phyloP scores from a whole-genome alignment of 2,888 invertebrate genomes.

The Drosophila setosimentum region DNA sequence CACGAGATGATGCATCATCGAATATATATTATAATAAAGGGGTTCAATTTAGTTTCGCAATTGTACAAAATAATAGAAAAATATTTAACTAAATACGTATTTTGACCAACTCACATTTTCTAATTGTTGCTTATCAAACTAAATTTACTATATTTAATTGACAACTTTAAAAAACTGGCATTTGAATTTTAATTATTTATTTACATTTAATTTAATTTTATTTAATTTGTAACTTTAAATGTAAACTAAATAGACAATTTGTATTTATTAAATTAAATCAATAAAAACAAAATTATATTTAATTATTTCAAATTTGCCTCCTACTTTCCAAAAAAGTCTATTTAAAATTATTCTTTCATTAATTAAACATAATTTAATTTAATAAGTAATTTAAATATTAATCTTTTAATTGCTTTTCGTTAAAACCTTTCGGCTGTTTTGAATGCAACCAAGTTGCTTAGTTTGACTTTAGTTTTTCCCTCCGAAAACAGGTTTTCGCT shows the following conservation, averaged over 20 bases:
- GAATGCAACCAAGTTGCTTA: too few species aligned
- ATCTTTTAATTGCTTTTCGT: too few species aligned
- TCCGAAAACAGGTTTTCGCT: too few species aligned
- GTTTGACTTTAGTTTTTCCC: too few species aligned
- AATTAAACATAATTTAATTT: neutral
- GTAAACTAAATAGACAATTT: neutral
- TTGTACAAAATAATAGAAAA: neutral
- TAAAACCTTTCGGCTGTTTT: too few species aligned
- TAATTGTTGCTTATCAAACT: neutral
- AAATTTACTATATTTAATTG: rapidly evolving
- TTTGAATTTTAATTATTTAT: neutral
- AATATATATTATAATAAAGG: neutral
- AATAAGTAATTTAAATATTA: too few species aligned
- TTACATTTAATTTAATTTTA: neutral
- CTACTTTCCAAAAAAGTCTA: neutral
- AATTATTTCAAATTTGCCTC: too few species aligned
- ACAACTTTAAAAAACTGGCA: neutral
- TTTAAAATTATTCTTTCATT: neutral
- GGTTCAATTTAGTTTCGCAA: neutral
- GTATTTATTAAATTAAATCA: neutral
- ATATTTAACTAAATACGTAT: neutral
- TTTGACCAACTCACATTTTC: neutral
- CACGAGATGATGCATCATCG: neutral
- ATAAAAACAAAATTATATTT: too few species aligned
- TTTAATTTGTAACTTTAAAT: neutral